Conservation (phyloP, 2,888 invertebrate species). For the Sinhomidia bicolor region DNA sequence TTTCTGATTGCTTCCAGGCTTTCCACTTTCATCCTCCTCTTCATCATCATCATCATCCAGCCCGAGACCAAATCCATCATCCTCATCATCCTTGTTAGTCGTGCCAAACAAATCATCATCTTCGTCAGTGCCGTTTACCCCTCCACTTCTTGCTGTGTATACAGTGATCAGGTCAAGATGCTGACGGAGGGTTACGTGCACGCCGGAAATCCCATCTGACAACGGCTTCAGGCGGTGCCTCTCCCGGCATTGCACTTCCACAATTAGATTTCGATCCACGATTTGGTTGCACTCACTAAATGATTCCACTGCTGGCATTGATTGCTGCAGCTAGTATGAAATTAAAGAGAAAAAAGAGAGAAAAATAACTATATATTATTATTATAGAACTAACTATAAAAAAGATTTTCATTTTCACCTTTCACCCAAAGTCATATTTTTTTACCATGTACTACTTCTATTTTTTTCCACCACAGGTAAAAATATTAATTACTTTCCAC, state of each 20-base stretch:
- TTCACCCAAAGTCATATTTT: too few species aligned
- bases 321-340: constrained; percentile 85
- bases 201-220: constrained; percentile 88
- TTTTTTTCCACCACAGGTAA: constrained; percentile 7
- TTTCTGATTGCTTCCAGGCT: constrained; percentile 54
- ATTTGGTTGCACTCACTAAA: constrained; percentile 88
- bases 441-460: too few species aligned
- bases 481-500: neutral
- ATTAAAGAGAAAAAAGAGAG: neutral
- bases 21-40: constrained; percentile 59
- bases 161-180: constrained; percentile 81
- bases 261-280: constrained; percentile 90
- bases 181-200: constrained; percentile 86
- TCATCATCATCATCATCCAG: constrained; percentile 66
- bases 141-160: constrained; percentile 57
- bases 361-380: too few species aligned
- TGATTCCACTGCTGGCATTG: constrained; percentile 89
- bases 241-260: constrained; percentile 87
- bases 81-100: neutral
- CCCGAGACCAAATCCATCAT: constrained; percentile 32
- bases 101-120: constrained; percentile 30
- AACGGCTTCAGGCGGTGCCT: constrained; percentile 89
- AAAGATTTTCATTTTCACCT: neutral
- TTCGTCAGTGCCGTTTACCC: constrained; percentile 42
- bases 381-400: too few species aligned